Evolutionary conservation across 1,140 invertebrate species (phyloP).

Genomic region (Drosophila arizonae): DNA sequence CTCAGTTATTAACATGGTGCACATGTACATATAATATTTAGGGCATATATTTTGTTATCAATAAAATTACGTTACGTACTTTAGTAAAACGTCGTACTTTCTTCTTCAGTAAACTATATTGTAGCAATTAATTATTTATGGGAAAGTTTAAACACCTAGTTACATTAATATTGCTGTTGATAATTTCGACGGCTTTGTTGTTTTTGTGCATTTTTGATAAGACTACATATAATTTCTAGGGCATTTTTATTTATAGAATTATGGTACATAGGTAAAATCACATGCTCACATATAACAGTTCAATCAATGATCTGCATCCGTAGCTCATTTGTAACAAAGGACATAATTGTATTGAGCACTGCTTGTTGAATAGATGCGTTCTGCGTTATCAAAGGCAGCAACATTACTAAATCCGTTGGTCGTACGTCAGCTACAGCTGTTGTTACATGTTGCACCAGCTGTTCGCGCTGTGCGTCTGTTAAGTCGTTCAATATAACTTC

Average conservation of each 20-base stretch:
- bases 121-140: too few relatives aligned
- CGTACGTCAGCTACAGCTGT: conserved; percentile 63
- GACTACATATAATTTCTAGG: not conserved
- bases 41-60: conserved; percentile 19
- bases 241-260: not conserved
- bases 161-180: too few relatives aligned
- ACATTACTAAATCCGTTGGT: conserved; percentile 67
- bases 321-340: conserved; percentile 72
- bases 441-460: conserved; percentile 67
- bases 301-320: conserved; percentile 70
- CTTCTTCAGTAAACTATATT: too few relatives aligned
- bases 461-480: conserved; percentile 66
- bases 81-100: conserved; percentile 3
- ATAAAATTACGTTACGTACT: not conserved
- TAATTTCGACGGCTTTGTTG: too few relatives aligned
- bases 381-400: conserved; percentile 65
- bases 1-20: not conserved
- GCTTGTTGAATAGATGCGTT: conserved; percentile 67
- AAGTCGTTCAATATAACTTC: conserved; percentile 76
- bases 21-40: conserved; percentile 30
- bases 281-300: not conserved
- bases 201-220: not conserved
- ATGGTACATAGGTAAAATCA: not conserved
- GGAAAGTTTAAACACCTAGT: too few relatives aligned
- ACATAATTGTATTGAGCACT: conserved; percentile 67